A percentile compares a stretch with the other conserved stretches of the same genome.
Evolutionary conservation across 1,140 invertebrate genomes (phyloP).

Genomic region (Yoshiicerus persimilis): DNA sequence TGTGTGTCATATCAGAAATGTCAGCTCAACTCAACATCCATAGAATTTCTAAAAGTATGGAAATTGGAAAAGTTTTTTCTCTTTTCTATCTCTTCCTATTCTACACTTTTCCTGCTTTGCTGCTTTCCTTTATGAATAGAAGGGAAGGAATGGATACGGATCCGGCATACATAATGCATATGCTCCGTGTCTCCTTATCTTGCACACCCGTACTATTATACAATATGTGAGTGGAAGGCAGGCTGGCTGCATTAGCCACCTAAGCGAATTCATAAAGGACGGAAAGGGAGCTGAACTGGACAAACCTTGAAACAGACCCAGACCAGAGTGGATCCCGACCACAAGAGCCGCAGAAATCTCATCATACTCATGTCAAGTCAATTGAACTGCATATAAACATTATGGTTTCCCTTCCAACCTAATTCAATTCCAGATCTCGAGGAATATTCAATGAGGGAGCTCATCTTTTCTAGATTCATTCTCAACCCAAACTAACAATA

Average conservation of each 20-base stretch:
- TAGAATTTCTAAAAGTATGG: conserved; percentile 16
- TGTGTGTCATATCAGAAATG: background rate
- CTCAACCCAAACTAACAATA: background rate
- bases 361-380: background rate
- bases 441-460: background rate
- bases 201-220: background rate
- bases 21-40: background rate
- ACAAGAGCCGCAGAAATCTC: background rate
- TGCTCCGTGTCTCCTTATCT: conserved; percentile 1
- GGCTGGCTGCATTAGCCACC: too few species aligned
- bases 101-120: background rate
- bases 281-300: background rate
- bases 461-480: conserved; percentile 3
- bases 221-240: too few species aligned
- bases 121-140: background rate
- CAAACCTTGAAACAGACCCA: background rate
- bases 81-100: background rate
- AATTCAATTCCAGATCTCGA: background rate
- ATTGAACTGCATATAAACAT: background rate
- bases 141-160: background rate
- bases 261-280: background rate
- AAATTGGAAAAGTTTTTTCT: conserved; percentile 25
- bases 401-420: background rate
- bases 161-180: background rate
- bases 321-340: too few species aligned